phyloP scores from a whole-genome alignment of 2,797 vertebrate genomes.

The Psittacula derbiana region DNA sequence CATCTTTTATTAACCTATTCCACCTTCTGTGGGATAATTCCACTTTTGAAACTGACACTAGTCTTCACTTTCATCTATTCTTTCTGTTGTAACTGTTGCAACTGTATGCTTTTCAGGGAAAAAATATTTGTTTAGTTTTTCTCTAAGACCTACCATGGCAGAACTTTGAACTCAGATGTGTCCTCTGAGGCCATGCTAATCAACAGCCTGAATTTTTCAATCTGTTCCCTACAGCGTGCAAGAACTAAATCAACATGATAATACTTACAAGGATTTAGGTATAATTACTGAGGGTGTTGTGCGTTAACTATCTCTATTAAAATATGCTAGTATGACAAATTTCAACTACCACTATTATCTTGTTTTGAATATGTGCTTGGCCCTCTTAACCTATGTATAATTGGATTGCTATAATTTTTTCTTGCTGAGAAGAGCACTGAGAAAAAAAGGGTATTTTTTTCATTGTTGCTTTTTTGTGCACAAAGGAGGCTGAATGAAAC shows the following conservation, averaged over 20 bases:
- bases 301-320: neutral
- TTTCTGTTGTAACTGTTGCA: neutral
- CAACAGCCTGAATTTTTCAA: neutral
- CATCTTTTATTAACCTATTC: neutral
- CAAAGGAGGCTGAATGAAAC: neutral
- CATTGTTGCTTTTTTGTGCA: neutral
- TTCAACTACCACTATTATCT: neutral
- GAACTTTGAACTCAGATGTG: neutral
- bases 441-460: neutral
- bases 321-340: neutral
- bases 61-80: neutral
- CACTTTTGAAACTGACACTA: neutral
- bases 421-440: neutral
- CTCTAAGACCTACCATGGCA: neutral
- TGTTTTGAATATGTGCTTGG: neutral
- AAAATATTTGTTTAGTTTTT: neutral
- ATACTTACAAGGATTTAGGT: neutral
- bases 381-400: neutral
- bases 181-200: neutral
- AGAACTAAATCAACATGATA: neutral
- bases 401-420: neutral
- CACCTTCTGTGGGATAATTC: neutral
- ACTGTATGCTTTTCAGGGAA: neutral
- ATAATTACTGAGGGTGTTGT: neutral
- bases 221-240: neutral